phyloP scores from a whole-genome alignment of 2,888 invertebrate genomes.

The Graphium colonna region DNA sequence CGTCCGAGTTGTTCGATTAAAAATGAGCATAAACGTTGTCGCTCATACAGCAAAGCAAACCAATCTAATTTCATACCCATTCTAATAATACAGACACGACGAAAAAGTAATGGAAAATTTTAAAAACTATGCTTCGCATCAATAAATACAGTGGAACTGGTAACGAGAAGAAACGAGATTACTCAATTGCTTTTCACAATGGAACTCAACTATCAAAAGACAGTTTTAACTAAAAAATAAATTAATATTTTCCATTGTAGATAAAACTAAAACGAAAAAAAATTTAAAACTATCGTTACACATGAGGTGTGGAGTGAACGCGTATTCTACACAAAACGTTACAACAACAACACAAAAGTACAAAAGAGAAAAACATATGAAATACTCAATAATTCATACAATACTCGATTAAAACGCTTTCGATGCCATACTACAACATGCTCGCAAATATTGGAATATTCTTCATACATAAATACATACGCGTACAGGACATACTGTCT shows the following conservation, averaged over 20 bases:
- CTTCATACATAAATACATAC: constrained; percentile 12
- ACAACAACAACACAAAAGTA: constrained; percentile 46
- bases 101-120: not conserved
- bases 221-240: constrained; percentile 40
- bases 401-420: constrained; percentile 33
- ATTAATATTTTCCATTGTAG: constrained; percentile 47
- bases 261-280: constrained; percentile 42
- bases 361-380: constrained; percentile 29
- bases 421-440: constrained; percentile 26
- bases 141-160: constrained; percentile 28
- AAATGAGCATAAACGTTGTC: too few species aligned
- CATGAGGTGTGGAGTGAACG: constrained; percentile 48
- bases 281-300: constrained; percentile 51
- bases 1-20: too few species aligned
- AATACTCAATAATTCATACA: constrained; percentile 42
- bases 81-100: constrained; percentile 8
- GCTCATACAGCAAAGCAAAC: too few species aligned
- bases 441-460: constrained; percentile 5
- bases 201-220: constrained; percentile 9
- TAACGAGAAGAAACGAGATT: constrained; percentile 33
- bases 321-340: constrained; percentile 45
- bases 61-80: too few species aligned
- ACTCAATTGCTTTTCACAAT: constrained; percentile 1
- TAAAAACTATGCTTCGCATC: constrained; percentile 1
- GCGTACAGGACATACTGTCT: constrained; percentile 48